A percentile compares a stretch with the other conserved stretches of the same genome.
phyloP scores from a whole-genome alignment of 2,888 invertebrate genomes.

The Parnassius mnemosyne region DNA sequence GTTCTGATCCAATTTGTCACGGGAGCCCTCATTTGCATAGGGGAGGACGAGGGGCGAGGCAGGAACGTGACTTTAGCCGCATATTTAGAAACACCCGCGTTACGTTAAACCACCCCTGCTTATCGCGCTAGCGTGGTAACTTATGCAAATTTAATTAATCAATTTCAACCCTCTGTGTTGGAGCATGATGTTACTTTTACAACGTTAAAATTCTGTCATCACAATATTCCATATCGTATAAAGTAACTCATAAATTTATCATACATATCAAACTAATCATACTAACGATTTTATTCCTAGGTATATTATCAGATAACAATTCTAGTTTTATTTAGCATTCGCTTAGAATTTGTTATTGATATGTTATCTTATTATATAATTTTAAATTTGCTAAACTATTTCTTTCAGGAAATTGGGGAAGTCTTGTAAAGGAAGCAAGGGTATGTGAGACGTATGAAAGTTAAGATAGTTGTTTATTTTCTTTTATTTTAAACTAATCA shows the following conservation, averaged over 20 bases:
- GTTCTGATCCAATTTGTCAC: constrained; percentile 67
- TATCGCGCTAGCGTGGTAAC: constrained; percentile 66
- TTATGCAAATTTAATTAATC: constrained; percentile 79
- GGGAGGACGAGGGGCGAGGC: constrained; percentile 36
- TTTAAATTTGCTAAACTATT: no score
- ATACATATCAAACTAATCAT: no score
- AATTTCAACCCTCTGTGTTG: constrained; percentile 58
- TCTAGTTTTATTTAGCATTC: no score
- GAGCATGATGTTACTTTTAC: constrained; percentile 29
- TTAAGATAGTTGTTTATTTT: no score
- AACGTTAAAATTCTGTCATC: constrained; percentile 44
- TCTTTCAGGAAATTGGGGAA: no score
- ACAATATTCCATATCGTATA: constrained; percentile 24
- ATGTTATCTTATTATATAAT: no score
- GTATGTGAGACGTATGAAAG: no score
- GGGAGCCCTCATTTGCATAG: constrained; percentile 62
- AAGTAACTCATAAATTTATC: constrained; percentile 28
- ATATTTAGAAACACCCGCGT: constrained; percentile 54
- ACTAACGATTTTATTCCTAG: no score
- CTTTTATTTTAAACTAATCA: no score
- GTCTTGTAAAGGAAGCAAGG: no score
- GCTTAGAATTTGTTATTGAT: no score
- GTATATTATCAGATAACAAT: no score
- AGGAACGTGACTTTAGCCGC: constrained; percentile 66
- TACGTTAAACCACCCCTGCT: constrained; percentile 45